A percentile compares a stretch with the other conserved stretches of the same genome.
Evolutionary conservation across 1,140 invertebrate genomes (phyloP).

Genomic region (Apis dorsata): DNA sequence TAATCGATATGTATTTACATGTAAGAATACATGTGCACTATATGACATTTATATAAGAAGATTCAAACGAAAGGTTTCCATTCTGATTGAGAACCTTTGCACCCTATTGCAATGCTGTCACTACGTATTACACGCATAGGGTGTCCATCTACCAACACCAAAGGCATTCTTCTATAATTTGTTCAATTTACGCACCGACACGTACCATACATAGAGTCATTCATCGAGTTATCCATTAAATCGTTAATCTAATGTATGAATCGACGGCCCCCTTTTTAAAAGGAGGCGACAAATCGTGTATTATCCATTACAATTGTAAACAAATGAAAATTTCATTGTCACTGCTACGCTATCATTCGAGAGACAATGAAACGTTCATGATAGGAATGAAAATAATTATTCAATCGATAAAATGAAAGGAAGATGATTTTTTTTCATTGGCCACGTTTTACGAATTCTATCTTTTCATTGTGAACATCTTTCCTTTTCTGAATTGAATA

Average conservation of each 20-base stretch:
- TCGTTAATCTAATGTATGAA: conserved; percentile 75
- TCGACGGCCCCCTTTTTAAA: conserved; percentile 51
- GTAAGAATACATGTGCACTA: too few species aligned
- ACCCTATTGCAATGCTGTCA: conserved; percentile 38
- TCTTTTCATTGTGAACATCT: background rate
- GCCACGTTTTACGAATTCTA: background rate
- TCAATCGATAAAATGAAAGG: background rate
- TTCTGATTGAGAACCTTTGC: conserved; percentile 49
- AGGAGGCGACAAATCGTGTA: conserved; percentile 28
- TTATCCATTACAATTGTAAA: conserved; percentile 21
- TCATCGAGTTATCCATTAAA: conserved; percentile 77
- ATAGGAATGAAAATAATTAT: background rate
- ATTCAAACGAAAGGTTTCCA: background rate
- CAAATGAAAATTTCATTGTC: conserved; percentile 29
- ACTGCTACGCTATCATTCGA: background rate
- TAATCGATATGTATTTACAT: too few species aligned
- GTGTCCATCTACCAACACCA: conserved; percentile 64
- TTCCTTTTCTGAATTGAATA: background rate
- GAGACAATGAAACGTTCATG: background rate
- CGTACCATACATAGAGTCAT: conserved; percentile 70
- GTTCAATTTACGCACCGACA: conserved; percentile 77
- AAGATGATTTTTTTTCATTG: background rate
- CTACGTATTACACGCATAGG: conserved; percentile 60
- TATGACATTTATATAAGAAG: background rate
- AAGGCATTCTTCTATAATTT: conserved; percentile 78